Evolutionary conservation across 2,888 invertebrate genomes (phyloP).

Genomic region (Drosophila bunnanda): DNA sequence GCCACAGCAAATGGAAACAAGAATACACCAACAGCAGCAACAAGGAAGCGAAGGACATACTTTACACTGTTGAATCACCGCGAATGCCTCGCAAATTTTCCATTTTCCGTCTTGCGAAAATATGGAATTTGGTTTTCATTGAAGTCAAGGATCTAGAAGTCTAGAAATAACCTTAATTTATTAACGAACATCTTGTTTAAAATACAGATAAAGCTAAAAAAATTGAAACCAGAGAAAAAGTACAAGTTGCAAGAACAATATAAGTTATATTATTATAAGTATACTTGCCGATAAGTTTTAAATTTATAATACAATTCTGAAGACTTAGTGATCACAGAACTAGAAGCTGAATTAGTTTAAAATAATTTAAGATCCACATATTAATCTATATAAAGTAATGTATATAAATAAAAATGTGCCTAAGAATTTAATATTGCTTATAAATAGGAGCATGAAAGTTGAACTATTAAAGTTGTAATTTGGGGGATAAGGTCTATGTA

Average conservation of each 20-base stretch:
- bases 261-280: no score
- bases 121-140: constrained; percentile 5
- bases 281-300: no score
- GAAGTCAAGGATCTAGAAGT: constrained; percentile 1
- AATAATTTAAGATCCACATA: no score
- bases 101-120: constrained; percentile 2
- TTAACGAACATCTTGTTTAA: not conserved
- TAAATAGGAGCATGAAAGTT: no score
- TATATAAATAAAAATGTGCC: no score
- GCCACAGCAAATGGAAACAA: constrained; percentile 46
- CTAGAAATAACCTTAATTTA: not conserved
- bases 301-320: no score
- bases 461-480: no score
- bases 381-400: no score
- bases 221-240: not conserved
- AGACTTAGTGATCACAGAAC: no score
- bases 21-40: constrained; percentile 12
- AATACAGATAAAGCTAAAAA: not conserved
- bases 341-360: no score
- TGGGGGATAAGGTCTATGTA: not conserved
- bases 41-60: constrained; percentile 22
- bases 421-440: no score
- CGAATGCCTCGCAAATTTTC: constrained; percentile 18
- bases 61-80: constrained; percentile 29
- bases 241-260: not conserved